Base-by-base conservation (phyloP, 2,888 invertebrate genomes). In the Pyrgus malvae region DNA sequence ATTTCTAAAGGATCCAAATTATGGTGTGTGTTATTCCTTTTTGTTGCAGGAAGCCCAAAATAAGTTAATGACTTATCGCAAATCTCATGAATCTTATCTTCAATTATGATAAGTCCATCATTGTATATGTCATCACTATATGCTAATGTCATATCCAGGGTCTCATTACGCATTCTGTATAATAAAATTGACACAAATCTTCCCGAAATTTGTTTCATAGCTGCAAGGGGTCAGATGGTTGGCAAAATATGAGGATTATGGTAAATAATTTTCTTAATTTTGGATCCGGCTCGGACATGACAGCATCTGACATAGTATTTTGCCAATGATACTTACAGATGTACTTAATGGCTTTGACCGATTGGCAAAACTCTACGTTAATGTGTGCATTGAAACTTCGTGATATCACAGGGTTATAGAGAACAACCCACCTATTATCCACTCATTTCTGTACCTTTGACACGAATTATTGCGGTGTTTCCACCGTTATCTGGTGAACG, bases 61-160 rank as follows among this genome's bases (percentile, higher is more conserved):
- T 58, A 48, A 25, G 35, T 35, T 35, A 45, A 21, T 27, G 35
- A 35, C 16, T 35, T 35, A 35, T 35, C 35, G 6, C 16, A 45
- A 45, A 45, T 45, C 31, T 45, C 44, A 40, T 48, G 48, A 48
- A 48, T 37, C 23, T 48, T 48, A 48, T 37, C 48, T 48, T 37
- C 38, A 48, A 45, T 35, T 35, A 35, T 35, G 16, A 16, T 35
- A n/a, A 35, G 35, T 35, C 35, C 35, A 35, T 35, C 35, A 35
- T 35, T 35, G 35, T 59, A 53, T 55, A 53, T 45, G 48, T 58
- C 57, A 59, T 59, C 57, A 57, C 27, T 59, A 58, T 59, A 55
- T 59, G 49, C 55, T 62, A 58, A 62, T 55, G 62, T 61, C 54
- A 59, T 59, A 59, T 61, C 60, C 56, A 59, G 58, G 54, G 50